Evolutionary conservation across 1,140 invertebrate genomes (phyloP), one percentile per base, ranked within the genome.

Genomic region (Acromyrmex heyeri): DNA sequence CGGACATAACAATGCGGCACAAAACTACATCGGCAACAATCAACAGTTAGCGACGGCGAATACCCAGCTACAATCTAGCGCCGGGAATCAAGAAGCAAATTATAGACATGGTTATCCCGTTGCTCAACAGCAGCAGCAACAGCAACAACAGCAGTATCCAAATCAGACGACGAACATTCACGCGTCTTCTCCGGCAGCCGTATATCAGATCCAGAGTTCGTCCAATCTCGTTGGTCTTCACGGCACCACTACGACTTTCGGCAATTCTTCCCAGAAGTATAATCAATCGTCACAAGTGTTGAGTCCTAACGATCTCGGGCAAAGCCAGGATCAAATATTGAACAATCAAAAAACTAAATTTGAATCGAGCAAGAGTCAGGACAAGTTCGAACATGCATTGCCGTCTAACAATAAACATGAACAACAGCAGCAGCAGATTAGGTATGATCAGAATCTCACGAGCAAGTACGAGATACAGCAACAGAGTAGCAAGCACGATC

Each of bases 1-100:
- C 85, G 94, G 91, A 59, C 95, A 95, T 90, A 92, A 95, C 93
- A 94, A 93, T 92, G 16, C 77, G 8, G 30, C 95, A 10, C 93
- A 93, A 38, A 92, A 70, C 55, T 93, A 92, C 67, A 89, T 87
- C 6, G 61, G 78, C 30, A 91, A 79, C 18, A 88, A 86, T 53
- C 92, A 91, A 50, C 86, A 88, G 48, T 85, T 81, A 38, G 65
- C 59, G 86, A 14, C 90, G 88, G 73, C 87, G 4, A 50, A 69
- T 18, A 82, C 88, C 2, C 79, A 83, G 27, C 12, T 86, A 78
- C 59, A 91, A 86, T 48, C 53, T 78, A 14, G 64, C 62, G n/a
- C 27, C 18, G 79, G 79, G 5, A 89, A 72, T 18, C 92, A 92
- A 34, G 94, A 95, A 10, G 69, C 91, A 3, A 93, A 89, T 67